Percentiles rank a stretch among this genome's conserved stretches.
These are phyloP conservation scores for Danio aesculapii DNA, from an alignment of 2,797 vertebrate genomes.

Conservation along the genomic window DNA sequence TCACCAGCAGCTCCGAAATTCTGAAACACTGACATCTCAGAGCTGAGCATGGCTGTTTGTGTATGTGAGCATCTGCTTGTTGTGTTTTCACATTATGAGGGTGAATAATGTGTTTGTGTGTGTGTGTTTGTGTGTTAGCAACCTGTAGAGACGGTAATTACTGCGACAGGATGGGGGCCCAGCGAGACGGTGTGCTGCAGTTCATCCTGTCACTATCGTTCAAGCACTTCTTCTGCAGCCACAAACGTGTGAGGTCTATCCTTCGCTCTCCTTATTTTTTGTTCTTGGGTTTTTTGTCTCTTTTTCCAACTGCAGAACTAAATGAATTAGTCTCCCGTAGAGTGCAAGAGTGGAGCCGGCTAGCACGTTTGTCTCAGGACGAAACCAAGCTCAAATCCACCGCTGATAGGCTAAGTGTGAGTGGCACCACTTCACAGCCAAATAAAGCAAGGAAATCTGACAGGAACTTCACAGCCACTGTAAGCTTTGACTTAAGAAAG, in stretches of 20 bases:
- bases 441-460: conserved; percentile 5
- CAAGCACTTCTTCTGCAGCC: conserved; percentile 40
- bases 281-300: neutral
- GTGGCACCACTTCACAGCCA: conserved; percentile 15
- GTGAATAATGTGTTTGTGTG: conserved; percentile 36
- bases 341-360: neutral
- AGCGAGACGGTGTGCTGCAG: conserved; percentile 56
- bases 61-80: conserved; percentile 11
- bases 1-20: neutral
- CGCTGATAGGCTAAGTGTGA: conserved; percentile 32
- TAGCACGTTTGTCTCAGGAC: conserved; percentile 39
- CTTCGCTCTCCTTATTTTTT: neutral
- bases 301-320: conserved; percentile 51
- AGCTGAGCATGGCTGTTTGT: conserved; percentile 20
- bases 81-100: conserved; percentile 34
- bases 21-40: neutral
- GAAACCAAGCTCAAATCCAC: conserved; percentile 30
- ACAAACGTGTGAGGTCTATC: conserved; percentile 12
- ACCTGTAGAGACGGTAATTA: conserved; percentile 69
- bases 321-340: conserved; percentile 53
- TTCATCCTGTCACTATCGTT: conserved; percentile 65
- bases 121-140: conserved; percentile 35
- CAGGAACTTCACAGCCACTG: neutral
- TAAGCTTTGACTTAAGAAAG: neutral
- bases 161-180: conserved; percentile 64